phyloP scores from a whole-genome alignment of 1,140 invertebrate genomes.

The Drosophila kikkawai region DNA sequence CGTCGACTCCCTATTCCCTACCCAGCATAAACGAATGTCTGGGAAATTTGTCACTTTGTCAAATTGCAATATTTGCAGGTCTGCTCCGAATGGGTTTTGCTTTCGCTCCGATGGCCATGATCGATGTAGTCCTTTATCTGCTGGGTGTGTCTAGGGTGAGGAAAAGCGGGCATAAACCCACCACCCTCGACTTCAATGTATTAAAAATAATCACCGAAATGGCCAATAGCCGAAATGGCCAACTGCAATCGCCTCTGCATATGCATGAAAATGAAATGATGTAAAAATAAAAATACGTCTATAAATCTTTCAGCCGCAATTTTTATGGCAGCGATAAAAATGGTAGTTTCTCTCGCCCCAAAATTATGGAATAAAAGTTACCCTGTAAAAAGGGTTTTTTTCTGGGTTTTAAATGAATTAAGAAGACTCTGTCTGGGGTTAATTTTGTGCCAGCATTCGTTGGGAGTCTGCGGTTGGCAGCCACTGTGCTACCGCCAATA shows the following conservation, averaged over 20 bases:
- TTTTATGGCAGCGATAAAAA: constrained; percentile 39
- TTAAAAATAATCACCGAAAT: constrained; percentile 51
- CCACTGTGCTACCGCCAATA: constrained; percentile 21
- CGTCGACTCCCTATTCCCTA: neutral
- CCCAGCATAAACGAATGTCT: constrained; percentile 32
- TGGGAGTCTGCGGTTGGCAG: constrained; percentile 4
- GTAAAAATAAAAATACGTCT: constrained; percentile 18
- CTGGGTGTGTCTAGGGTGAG: neutral
- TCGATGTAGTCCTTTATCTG: constrained; percentile 54
- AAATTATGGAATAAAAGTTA: constrained; percentile 2
- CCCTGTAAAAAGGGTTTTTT: neutral
- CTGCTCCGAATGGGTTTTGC: neutral
- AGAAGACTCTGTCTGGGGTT: neutral
- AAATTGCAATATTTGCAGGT: constrained; percentile 41
- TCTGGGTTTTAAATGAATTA: constrained; percentile 27
- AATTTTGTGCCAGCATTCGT: constrained; percentile 8
- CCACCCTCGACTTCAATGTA: constrained; percentile 16
- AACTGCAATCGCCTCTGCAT: constrained; percentile 33
- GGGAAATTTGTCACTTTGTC: constrained; percentile 65
- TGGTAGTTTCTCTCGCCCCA: neutral
- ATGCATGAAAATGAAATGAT: constrained; percentile 34
- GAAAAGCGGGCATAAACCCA: neutral
- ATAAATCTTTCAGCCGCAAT: constrained; percentile 39
- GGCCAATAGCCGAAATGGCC: constrained; percentile 48
- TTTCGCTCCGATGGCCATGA: constrained; percentile 22